phyloP scores from a whole-genome alignment of 2,113 vertebrate species.

The Arizona elegans region DNA sequence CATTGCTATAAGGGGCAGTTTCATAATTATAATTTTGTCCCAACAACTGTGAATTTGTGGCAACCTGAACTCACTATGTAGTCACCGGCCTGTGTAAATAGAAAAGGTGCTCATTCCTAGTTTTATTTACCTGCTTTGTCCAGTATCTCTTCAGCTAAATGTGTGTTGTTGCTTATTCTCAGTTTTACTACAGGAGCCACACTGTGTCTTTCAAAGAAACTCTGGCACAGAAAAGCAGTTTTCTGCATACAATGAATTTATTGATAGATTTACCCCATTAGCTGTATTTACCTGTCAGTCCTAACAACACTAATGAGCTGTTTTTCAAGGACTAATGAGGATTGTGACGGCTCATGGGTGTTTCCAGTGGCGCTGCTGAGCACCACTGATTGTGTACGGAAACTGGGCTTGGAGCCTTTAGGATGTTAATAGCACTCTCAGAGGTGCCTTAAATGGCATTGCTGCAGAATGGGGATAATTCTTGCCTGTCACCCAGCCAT shows the following conservation, averaged over 20 bases:
- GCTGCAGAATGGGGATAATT: conserved; percentile 55
- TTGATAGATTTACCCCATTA: conserved; percentile 91
- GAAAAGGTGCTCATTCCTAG: conserved; percentile 63
- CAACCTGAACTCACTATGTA: conserved; percentile 82
- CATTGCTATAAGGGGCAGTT: conserved; percentile 58
- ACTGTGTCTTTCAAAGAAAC: conserved; percentile 67
- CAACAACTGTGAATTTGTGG: conserved; percentile 72
- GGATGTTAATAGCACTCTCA: conserved; percentile 78
- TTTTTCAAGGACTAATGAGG: conserved; percentile 91
- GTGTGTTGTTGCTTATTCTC: conserved; percentile 43
- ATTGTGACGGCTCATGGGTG: conserved; percentile 88
- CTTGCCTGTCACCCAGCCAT: background rate
- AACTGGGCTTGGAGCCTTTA: conserved; percentile 61
- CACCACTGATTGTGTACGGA: conserved; percentile 63
- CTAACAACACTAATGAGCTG: conserved; percentile 87
- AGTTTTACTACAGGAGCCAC: conserved; percentile 55
- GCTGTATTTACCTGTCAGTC: conserved; percentile 89
- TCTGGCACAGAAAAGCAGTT: conserved; percentile 66
- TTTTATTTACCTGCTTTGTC: background rate
- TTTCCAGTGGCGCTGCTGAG: conserved; percentile 77
- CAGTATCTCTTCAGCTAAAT: conserved; percentile 51
- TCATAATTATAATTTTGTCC: conserved; percentile 54
- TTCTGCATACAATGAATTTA: conserved; percentile 81
- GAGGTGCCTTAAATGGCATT: conserved; percentile 71
- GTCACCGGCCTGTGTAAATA: conserved; percentile 70